Base-by-base conservation (phyloP, 2,888 invertebrate genomes). In the Ophion ventricosus region DNA sequence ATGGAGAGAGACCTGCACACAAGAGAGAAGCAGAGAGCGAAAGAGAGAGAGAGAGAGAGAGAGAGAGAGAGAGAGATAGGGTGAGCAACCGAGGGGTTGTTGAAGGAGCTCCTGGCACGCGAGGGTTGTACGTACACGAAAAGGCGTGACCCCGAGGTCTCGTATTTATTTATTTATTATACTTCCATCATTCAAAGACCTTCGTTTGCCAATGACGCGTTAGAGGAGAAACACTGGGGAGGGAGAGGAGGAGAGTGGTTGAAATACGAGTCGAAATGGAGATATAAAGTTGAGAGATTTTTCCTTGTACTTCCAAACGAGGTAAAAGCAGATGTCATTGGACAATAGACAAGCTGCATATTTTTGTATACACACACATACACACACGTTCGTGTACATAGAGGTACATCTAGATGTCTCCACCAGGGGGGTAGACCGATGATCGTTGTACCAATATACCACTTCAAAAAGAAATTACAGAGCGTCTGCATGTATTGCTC, bases 101-200 rank as follows among this genome's bases (percentile, higher is more conserved):
- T 67, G 85, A 82, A 85, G 82, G 85, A 76, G 82, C 82, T 82
- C 5, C 80, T 61, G 76, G 73, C 85, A 85, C 82, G 85, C 85
- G 82, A 85, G 85, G 85, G 85, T 82, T 80, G 82, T 82, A 69
- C 72, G 80, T 77, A 82, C 85, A 85, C 85, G 85, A 82, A 85
- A 80, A 85, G 85, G 85, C 85, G 85, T 85, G 85, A 85, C 85
- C 80, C 80, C 82, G 76, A 63, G 67, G 67, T 26, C 79, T 82
- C 80, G 67, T 85, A 82, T 85, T 79, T 82, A 84, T 84, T 84
- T 84, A 84, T 84, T 84, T 84, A 84, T 84, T 84, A 84, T 82
- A 84, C 84, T 67, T 73, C 57, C 73, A 80, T 84, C 82, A 84
- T 84, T 82, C 74, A 82, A 79, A 84, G 81, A 82, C 81, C 78